Percentiles rank a stretch among this genome's conserved stretches.
Conservation (phyloP, 2,113 vertebrate genomes). For the Lipophrys pholis region DNA sequence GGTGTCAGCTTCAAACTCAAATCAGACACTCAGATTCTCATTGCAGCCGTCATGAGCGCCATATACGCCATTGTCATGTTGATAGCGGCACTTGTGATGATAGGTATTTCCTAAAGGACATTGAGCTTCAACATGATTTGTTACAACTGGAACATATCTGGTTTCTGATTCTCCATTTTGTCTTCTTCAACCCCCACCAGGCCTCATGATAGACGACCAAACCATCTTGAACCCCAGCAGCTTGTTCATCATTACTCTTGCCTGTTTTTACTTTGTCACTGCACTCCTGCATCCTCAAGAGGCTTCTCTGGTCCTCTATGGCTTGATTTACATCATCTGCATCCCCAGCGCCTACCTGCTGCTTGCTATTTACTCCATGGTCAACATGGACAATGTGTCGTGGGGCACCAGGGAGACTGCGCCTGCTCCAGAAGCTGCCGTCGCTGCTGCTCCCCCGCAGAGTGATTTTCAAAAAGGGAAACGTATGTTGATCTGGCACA, state of each 20-base stretch:
- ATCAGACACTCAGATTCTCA: conserved; percentile 73
- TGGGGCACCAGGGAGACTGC: conserved; percentile 82
- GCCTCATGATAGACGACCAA: conserved; percentile 51
- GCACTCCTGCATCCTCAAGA: conserved; percentile 75
- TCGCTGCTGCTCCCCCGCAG: neutral
- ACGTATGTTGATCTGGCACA: neutral
- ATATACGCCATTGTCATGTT: conserved; percentile 81
- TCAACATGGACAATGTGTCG: conserved; percentile 83
- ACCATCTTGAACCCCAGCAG: conserved; percentile 78
- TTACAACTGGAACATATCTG: neutral
- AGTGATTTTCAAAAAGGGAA: conserved; percentile 44
- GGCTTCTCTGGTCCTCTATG: conserved; percentile 63
- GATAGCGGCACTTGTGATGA: conserved; percentile 29
- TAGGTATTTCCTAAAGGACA: neutral
- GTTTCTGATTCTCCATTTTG: neutral
- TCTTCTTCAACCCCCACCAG: conserved; percentile 24
- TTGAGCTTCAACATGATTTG: neutral
- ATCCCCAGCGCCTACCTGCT: conserved; percentile 82
- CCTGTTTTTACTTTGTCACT: conserved; percentile 51
- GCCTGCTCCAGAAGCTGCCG: neutral
- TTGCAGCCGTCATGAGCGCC: conserved; percentile 76
- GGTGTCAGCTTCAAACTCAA: conserved; percentile 75
- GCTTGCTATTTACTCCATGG: conserved; percentile 81
- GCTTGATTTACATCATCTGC: conserved; percentile 79
- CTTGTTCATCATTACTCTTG: conserved; percentile 70